These are phyloP conservation scores for Leptinotarsa defecta DNA, from an alignment of 1,140 invertebrate genomes.

Conservation along the genomic window DNA sequence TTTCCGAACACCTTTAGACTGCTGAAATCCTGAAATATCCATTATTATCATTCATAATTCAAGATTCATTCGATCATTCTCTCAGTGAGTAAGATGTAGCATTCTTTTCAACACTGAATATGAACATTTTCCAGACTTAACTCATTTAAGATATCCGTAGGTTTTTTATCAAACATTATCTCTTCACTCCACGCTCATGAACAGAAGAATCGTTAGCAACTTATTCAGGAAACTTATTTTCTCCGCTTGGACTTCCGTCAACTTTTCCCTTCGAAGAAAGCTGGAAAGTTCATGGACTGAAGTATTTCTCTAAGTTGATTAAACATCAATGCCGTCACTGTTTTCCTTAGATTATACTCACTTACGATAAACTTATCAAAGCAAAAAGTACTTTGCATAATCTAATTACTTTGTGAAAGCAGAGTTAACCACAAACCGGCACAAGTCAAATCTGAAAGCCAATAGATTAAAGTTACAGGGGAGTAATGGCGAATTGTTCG, in stretches of 20 bases:
- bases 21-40: no score
- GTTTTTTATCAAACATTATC: neutral
- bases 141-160: no score
- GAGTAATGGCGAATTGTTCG: neutral
- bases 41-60: no score
- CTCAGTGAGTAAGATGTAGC: no score
- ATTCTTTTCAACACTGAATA: no score
- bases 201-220: slow-evolving; percentile 27
- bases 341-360: slow-evolving; percentile 28
- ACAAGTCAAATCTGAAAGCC: neutral
- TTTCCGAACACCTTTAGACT: no score
- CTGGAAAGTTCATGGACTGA: slow-evolving; percentile 32
- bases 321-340: slow-evolving; percentile 29
- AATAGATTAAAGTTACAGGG: neutral
- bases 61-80: no score
- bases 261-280: slow-evolving; percentile 16
- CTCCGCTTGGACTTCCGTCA: slow-evolving; percentile 32
- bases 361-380: slow-evolving; percentile 37
- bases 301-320: slow-evolving; percentile 37
- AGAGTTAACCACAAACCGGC: slow-evolving; percentile 32
- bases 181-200: neutral
- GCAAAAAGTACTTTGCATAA: slow-evolving; percentile 36
- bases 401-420: slow-evolving; percentile 31
- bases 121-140: no score
- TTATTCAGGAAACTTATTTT: slow-evolving; percentile 35